These are phyloP conservation scores for Parasteatoda tepidariorum DNA, from an alignment of 1,140 invertebrate genomes.

Conservation along the genomic window DNA sequence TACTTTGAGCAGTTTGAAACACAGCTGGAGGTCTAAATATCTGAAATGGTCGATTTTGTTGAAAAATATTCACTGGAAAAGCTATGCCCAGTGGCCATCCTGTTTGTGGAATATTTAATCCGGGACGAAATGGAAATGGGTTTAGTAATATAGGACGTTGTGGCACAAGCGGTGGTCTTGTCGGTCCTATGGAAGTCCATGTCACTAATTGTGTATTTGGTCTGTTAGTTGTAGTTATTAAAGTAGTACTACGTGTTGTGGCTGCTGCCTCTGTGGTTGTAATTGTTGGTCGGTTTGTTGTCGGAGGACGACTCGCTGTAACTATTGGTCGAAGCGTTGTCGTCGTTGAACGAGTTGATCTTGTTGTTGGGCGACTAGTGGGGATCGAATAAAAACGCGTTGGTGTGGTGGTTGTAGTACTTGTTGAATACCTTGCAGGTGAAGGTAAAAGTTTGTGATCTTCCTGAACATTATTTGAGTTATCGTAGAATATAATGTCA, in stretches of 20 bases:
- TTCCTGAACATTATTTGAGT: conserved; percentile 11
- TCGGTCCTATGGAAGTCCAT: conserved; percentile 46
- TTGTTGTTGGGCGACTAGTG: background rate
- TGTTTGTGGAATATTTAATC: conserved; percentile 2
- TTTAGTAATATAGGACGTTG: conserved; percentile 24
- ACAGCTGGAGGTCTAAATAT: conserved; percentile 8
- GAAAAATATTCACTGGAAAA: conserved; percentile 33
- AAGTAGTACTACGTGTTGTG: background rate
- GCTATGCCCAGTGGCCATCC: conserved; percentile 42
- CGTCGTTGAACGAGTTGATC: background rate
- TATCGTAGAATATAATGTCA: background rate
- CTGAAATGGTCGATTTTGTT: conserved; percentile 33
- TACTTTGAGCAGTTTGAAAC: background rate
- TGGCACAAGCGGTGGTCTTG: background rate
- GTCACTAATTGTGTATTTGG: conserved; percentile 31
- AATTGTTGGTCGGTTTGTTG: background rate
- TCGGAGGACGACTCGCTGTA: background rate
- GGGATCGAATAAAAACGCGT: background rate
- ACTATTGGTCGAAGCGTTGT: background rate
- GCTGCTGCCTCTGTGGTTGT: background rate
- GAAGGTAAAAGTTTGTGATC: background rate
- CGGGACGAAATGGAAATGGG: conserved; percentile 42
- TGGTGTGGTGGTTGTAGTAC: background rate
- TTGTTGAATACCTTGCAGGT: background rate
- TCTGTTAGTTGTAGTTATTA: background rate